phyloP scores from a whole-genome alignment of 2,888 invertebrate genomes.

The Nipponacmea schrenckii region DNA sequence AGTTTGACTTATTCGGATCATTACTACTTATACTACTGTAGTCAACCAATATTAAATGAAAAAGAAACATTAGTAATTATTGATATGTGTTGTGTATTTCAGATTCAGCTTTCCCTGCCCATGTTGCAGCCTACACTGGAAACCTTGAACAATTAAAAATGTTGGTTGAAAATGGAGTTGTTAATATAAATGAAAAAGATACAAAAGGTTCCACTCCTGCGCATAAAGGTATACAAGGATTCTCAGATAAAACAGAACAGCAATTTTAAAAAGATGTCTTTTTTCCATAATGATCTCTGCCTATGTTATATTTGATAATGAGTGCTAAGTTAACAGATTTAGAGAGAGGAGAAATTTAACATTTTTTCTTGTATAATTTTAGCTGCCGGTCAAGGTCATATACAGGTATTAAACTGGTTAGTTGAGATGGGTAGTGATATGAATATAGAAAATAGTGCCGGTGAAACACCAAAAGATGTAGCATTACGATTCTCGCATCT shows the following conservation, averaged over 20 bases:
- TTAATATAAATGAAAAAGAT: constrained; percentile 68
- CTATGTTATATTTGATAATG: neutral
- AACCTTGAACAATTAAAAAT: constrained; percentile 66
- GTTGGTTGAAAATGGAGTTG: constrained; percentile 68
- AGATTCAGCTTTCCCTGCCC: constrained; percentile 69
- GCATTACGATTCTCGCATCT: constrained; percentile 66
- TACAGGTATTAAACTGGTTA: constrained; percentile 67
- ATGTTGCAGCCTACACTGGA: constrained; percentile 67
- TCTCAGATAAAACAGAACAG: constrained; percentile 6
- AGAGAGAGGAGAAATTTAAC: no score
- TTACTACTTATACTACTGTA: no score
- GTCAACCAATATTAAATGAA: no score
- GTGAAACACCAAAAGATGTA: constrained; percentile 66
- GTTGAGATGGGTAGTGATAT: constrained; percentile 68
- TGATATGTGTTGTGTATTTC: neutral
- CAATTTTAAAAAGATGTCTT: neutral
- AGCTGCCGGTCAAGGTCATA: constrained; percentile 68
- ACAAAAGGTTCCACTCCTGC: constrained; percentile 67
- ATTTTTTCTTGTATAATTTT: constrained; percentile 20
- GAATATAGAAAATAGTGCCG: constrained; percentile 63
- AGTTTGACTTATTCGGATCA: no score
- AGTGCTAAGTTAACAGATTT: neutral
- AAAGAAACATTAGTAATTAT: no score
- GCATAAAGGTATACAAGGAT: constrained; percentile 63
- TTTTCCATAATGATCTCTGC: no score